Evolutionary conservation across 2,888 invertebrate species (phyloP), one percentile per base, ranked within the genome.

Genomic region (Pollenia angustigena): DNA sequence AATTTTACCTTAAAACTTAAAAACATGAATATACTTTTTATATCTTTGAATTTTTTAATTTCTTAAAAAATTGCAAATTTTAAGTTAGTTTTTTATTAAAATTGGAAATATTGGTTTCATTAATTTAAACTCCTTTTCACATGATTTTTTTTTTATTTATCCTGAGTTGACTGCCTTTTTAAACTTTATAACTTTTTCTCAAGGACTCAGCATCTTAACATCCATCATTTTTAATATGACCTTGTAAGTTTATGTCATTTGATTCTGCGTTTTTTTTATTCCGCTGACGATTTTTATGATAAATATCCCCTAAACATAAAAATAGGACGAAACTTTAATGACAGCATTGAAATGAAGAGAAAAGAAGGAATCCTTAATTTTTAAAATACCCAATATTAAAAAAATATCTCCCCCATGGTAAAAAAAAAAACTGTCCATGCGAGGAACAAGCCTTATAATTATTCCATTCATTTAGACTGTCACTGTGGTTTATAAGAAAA

Each of bases 381-480:
- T 76, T 12, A 64, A 44, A 44, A 10, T 32, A 44, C 44, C 32
- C 52, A 46, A 14, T 23, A 10, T 42, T 42, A 6, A 32, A 6
- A 62, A 62, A 69, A 16, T 18, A 42, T 74, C 50, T 75, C 74
- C 58, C 81, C 74, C 68, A 62, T 80, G 68, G 48, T 16, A 76
- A 71, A 18, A 50, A 46, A 40, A 44, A n/a, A 56, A 74, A 48
- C 58, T 42, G 40, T 10, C 50, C 74, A 74, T 0, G 14, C 64
- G 62, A 62, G 42, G 11, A 68, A 46, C 16, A 40, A 71, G 48
- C 56, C 32, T 6, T 78, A 71, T 71, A 83, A 83, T 83, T 83
- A 78, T 83, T 64, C 56, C 76, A 56, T 80, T 83, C 76, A 71
- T 71, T 80, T 71, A 76, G 86, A 80, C 71, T 86, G 86, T 86